Percentiles rank a stretch among this genome's conserved stretches.
Evolutionary conservation across 53 echinoderm and acorn worm species (phyloP).

Genomic region (Antedon mediterranea): DNA sequence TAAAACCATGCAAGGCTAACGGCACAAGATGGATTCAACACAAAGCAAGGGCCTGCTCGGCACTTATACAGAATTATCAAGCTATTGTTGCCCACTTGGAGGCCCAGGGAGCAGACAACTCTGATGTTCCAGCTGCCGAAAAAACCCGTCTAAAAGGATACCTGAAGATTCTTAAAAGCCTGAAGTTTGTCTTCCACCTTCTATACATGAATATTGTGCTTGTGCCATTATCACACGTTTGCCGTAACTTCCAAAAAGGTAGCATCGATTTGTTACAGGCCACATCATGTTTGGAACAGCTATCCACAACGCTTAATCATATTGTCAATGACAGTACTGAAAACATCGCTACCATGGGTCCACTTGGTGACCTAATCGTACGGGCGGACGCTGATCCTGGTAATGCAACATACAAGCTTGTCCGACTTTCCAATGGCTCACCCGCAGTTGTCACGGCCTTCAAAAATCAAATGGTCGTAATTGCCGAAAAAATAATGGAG

Average conservation of each 20-base stretch:
- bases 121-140: slow-evolving; percentile 6
- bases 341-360: too few species aligned
- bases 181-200: slow-evolving; percentile 28
- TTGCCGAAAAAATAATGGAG: too few species aligned
- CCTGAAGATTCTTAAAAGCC: slow-evolving; percentile 15
- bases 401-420: too few species aligned
- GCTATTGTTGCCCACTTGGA: neutral
- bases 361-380: too few species aligned
- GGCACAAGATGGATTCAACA: slow-evolving; percentile 4
- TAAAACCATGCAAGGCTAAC: neutral
- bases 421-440: too few species aligned
- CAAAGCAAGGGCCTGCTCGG: slow-evolving; percentile 3
- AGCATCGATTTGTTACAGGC: slow-evolving; percentile 8
- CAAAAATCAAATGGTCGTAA: too few species aligned
- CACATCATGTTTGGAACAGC: neutral
- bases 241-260: slow-evolving; percentile 20
- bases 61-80: neutral
- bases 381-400: too few species aligned
- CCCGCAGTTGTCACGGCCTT: too few species aligned
- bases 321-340: too few species aligned
- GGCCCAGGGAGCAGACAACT: neutral
- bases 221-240: slow-evolving; percentile 22
- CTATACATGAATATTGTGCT: slow-evolving; percentile 20
- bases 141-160: slow-evolving; percentile 18
- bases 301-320: neutral